A percentile compares a stretch with the other conserved stretches of the same genome.
phyloP scores from a whole-genome alignment of 37 sponge, comb jelly and placozoan genomes.

The Axinella damicornis region DNA sequence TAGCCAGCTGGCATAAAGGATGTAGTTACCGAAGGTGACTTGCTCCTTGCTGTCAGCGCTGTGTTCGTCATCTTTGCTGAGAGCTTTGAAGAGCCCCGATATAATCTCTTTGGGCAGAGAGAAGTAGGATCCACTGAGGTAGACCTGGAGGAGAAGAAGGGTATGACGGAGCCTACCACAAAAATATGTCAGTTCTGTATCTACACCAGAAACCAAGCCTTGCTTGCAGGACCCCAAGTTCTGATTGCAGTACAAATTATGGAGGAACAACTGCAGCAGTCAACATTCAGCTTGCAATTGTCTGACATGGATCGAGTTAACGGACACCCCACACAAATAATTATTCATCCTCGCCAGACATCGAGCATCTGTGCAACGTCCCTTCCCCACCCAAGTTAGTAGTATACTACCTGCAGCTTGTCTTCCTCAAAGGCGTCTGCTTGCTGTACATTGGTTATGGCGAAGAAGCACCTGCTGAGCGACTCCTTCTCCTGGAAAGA shows the following conservation, averaged over 20 bases:
- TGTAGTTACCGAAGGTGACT: slow-evolving; percentile 38
- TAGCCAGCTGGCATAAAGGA: slow-evolving; percentile 24
- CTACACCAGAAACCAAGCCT: no score
- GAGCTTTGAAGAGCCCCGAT: slow-evolving; percentile 7
- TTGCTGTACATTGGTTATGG: slow-evolving; percentile 41
- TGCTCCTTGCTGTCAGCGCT: neutral
- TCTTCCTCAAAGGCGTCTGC: slow-evolving; percentile 3
- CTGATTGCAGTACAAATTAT: no score
- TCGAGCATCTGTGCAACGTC: no score
- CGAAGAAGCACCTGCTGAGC: slow-evolving; percentile 11
- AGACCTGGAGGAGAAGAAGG: no score
- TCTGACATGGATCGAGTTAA: no score
- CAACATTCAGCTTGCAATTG: neutral
- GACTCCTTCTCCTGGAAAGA: slow-evolving; percentile 42
- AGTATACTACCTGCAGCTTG: slow-evolving; percentile 35
- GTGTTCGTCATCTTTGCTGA: neutral
- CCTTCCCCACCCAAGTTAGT: no score
- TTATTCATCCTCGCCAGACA: no score
- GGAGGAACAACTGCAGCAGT: no score
- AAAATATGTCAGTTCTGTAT: no score
- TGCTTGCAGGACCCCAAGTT: no score
- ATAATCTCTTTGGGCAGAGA: slow-evolving; percentile 16
- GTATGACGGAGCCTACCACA: no score
- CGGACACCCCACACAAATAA: no score
- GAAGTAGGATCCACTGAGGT: neutral